phyloP scores from a whole-genome alignment of 2,888 invertebrate genomes.

The Rhaphigaster nebulosa region DNA sequence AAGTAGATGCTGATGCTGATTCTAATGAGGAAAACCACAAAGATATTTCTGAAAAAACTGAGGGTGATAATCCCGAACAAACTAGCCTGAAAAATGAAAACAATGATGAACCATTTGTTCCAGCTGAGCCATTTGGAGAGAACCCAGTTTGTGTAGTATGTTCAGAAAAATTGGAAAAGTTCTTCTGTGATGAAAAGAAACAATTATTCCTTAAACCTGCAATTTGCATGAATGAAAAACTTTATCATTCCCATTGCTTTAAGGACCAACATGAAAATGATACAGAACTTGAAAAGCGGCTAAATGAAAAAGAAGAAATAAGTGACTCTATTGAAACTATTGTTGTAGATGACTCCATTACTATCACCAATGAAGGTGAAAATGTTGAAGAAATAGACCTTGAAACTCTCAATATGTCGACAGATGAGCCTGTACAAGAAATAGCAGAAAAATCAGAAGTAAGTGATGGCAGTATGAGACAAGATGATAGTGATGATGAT shows the following conservation, averaged over 20 bases:
- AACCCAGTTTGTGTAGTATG: neutral
- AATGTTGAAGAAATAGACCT: slow-evolving; percentile 22
- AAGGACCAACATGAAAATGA: neutral
- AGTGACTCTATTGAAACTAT: slow-evolving; percentile 68
- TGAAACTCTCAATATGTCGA: slow-evolving; percentile 53
- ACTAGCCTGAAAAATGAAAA: slow-evolving; percentile 12
- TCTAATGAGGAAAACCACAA: slow-evolving; percentile 60
- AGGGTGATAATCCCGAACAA: neutral
- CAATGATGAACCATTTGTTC: neutral
- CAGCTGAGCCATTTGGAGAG: neutral
- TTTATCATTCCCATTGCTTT: slow-evolving; percentile 23
- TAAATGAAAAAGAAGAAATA: slow-evolving; percentile 70
- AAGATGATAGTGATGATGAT: slow-evolving; percentile 79
- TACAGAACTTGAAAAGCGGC: neutral
- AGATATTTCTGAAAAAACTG: neutral
- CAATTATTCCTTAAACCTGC: neutral
- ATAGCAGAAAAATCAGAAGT: slow-evolving; percentile 63
- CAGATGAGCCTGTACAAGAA: slow-evolving; percentile 52
- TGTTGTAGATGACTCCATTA: slow-evolving; percentile 58
- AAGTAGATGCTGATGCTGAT: slow-evolving; percentile 66
- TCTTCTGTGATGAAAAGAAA: slow-evolving; percentile 8
- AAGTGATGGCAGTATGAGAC: slow-evolving; percentile 66
- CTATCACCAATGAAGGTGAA: neutral
- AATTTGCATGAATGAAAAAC: neutral
- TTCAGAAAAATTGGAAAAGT: neutral